Conservation (phyloP, 2,797 vertebrate genomes). For the Anas capensis region DNA sequence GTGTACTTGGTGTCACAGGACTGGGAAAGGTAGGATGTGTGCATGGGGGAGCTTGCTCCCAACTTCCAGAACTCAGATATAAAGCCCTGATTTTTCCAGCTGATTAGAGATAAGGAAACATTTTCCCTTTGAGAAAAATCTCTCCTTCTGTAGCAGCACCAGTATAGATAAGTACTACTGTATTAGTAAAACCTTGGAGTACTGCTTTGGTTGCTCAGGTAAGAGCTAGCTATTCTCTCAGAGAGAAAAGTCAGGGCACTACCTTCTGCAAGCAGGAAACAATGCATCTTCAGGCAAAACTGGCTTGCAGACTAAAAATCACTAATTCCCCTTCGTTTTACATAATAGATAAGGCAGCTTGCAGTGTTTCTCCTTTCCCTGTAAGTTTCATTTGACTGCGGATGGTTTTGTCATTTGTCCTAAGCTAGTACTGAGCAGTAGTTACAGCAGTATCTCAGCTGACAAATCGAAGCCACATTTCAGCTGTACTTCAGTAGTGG, state of each 20-base stretch:
- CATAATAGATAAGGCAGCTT: neutral
- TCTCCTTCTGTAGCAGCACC: neutral
- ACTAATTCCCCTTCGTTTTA: neutral
- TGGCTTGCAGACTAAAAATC: neutral
- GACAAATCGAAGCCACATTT: neutral
- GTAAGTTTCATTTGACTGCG: neutral
- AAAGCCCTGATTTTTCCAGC: neutral
- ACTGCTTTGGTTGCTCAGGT: neutral
- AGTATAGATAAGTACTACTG: neutral
- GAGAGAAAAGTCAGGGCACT: neutral
- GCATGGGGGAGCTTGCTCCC: neutral
- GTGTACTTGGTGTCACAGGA: neutral
- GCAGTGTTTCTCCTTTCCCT: neutral
- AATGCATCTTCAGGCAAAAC: neutral
- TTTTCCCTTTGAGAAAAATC: neutral
- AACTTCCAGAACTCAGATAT: neutral
- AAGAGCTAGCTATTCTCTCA: neutral
- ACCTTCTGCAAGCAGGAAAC: neutral
- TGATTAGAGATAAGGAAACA: neutral
- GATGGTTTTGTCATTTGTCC: neutral
- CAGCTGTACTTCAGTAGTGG: neutral
- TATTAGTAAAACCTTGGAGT: neutral
- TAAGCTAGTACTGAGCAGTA: neutral
- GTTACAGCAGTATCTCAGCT: neutral
- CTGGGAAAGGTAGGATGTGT: neutral